phyloP scores from a whole-genome alignment of 2,797 vertebrate species.

The Salmo trutta region DNA sequence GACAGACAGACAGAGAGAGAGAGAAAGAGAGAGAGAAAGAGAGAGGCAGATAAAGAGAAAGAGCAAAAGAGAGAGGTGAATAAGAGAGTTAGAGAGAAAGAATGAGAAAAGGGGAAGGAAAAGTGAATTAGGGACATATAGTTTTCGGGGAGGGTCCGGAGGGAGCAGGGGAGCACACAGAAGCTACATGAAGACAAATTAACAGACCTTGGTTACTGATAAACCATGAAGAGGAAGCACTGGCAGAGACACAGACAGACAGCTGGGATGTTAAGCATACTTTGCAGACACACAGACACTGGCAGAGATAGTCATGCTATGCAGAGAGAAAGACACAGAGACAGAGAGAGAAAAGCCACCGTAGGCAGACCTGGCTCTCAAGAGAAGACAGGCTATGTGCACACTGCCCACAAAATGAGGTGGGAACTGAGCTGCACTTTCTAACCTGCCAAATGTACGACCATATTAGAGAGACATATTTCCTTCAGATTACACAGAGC shows the following conservation, averaged over 20 bases:
- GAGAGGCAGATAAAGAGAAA: neutral
- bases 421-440: too few species aligned
- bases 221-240: slow-evolving; percentile 71
- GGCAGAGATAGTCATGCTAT: neutral
- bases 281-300: neutral
- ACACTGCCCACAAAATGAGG: too few species aligned
- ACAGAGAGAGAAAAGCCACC: too few species aligned
- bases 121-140: slow-evolving; percentile 64
- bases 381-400: too few species aligned
- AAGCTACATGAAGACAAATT: slow-evolving; percentile 76
- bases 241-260: slow-evolving; percentile 18
- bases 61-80: slow-evolving; percentile 58
- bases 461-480: too few species aligned
- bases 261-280: too few species aligned
- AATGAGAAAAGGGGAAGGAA: neutral
- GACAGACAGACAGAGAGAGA: too few species aligned
- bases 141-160: slow-evolving; percentile 54
- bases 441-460: too few species aligned
- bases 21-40: too few species aligned
- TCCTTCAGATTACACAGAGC: too few species aligned
- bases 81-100: slow-evolving; percentile 43
- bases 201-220: slow-evolving; percentile 74
- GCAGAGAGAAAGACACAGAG: too few species aligned
- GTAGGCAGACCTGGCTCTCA: too few species aligned
- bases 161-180: slow-evolving; percentile 38